Evolutionary conservation across 2,888 invertebrate genomes (phyloP), one percentile per base, ranked within the genome.

Genomic region (Smittia sp.): DNA sequence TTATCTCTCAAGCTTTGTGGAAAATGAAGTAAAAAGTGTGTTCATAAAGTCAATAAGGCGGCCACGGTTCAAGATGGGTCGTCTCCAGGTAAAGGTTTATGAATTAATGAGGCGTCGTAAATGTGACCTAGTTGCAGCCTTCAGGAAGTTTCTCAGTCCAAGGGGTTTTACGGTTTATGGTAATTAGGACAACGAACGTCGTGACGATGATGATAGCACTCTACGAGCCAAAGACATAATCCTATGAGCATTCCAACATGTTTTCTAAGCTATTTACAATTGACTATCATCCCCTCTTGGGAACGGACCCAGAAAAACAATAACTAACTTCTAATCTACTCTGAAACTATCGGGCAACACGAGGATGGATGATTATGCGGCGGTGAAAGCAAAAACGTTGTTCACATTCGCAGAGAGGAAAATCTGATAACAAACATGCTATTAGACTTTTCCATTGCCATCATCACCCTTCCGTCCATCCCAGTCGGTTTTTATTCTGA

Each of bases 191-290:
- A 9, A 24, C 15, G 54, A 24, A 62, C 2, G 62, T 18, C 22
- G 62, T 22, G 62, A n/a, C 22, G 6, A 63, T 25, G 20, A 62
- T 27, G 63, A 58, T 18, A 22, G 58, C 58, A 58, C 18, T 58
- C 9, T 58, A 4, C 6, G 58, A 58, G 20, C 7, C 52, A 58
- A 7, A 58, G 11, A 3, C 58, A 63, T 27, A 18, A 22, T 25
- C 25, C 63, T 27, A 27, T 63, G 22, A 58, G n/a, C 46, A 58
- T 63, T 63, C 63, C 6, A 63, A 27, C 27, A 63, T 63, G 27
- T 27, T 63, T 24, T 15, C 27, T 24, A 63, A 63, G 63, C 63
- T 63, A 63, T 63, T 63, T 63, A 63, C 63, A 63, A 63, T 63
- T 63, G 63, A 63, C 25, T 63, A 63, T 63, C 63, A 22, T 58